These are phyloP conservation scores for Serilophus lunatus DNA, from an alignment of 2,113 vertebrate species.

Conservation along the genomic window DNA sequence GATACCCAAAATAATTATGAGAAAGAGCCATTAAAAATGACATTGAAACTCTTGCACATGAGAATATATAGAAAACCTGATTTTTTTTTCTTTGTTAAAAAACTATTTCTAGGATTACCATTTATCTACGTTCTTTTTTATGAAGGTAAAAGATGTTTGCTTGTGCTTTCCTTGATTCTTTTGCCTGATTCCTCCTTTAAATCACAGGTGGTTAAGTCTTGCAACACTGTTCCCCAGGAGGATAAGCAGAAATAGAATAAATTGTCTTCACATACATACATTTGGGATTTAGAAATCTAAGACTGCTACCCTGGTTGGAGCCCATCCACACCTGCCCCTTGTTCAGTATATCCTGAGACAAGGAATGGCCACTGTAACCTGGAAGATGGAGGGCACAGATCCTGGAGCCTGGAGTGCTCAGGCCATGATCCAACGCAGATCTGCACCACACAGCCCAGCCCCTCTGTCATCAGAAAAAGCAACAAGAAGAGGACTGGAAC, in stretches of 20 bases:
- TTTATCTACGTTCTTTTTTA: background rate
- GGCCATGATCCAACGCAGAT: rapidly evolving
- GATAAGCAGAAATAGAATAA: background rate
- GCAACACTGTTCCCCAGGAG: background rate
- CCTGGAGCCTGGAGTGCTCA: background rate
- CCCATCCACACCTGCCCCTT: background rate
- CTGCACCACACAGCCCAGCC: background rate
- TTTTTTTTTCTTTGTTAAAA: background rate
- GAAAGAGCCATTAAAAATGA: background rate
- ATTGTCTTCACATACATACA: background rate
- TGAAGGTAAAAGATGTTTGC: background rate
- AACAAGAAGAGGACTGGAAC: background rate
- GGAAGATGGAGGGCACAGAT: background rate
- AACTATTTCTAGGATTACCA: rapidly evolving
- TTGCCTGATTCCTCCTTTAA: background rate
- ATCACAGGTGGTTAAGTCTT: background rate
- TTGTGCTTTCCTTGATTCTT: background rate
- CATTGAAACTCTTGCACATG: background rate
- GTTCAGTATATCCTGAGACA: background rate
- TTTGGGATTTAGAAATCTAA: background rate
- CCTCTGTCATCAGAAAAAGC: background rate
- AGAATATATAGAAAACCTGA: background rate
- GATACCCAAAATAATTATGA: background rate
- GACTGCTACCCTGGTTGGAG: background rate
- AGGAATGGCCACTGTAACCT: background rate